These are phyloP conservation scores for Galaxias olidus DNA, from an alignment of 2,797 vertebrate genomes.

Conservation along the genomic window DNA sequence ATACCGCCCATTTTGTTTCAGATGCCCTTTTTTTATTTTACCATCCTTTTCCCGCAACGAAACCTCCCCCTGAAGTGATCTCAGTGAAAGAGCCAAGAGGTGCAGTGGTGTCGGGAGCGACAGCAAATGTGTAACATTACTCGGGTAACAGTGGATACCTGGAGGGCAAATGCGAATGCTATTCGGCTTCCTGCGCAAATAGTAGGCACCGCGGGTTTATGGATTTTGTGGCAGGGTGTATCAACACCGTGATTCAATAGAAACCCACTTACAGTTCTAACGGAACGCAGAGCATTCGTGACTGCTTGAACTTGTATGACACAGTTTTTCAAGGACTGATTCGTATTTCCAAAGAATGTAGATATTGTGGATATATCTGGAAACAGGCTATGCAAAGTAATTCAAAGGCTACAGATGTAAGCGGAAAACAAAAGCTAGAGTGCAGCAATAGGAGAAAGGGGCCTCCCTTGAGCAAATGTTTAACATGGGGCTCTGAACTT, in stretches of 20 bases:
- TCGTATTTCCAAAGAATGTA: background rate
- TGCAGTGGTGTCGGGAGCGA: constrained; percentile 30
- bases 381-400: background rate
- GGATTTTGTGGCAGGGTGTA: constrained; percentile 18
- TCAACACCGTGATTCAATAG: constrained; percentile 1
- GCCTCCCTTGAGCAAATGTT: constrained; percentile 62
- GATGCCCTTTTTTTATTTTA: too few species aligned
- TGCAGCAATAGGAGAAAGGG: constrained; percentile 19
- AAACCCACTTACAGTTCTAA: constrained; percentile 15
- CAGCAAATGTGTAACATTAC: constrained; percentile 33
- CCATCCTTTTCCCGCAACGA: too few species aligned
- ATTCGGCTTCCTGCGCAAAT: constrained; percentile 43
- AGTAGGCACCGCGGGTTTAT: constrained; percentile 28
- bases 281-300: constrained; percentile 6
- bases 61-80: too few species aligned
- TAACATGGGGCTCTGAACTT: constrained; percentile 67
- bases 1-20: too few species aligned
- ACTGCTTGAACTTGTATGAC: background rate
- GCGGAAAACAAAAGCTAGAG: constrained; percentile 24
- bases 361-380: background rate
- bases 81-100: background rate
- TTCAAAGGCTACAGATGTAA: constrained; percentile 38
- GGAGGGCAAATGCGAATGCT: constrained; percentile 49
- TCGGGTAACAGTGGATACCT: constrained; percentile 35
- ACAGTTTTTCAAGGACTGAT: background rate